Evolutionary conservation across 2,113 vertebrate genomes (phyloP), one percentile per base, ranked within the genome.

Genomic region (Solea solea): DNA sequence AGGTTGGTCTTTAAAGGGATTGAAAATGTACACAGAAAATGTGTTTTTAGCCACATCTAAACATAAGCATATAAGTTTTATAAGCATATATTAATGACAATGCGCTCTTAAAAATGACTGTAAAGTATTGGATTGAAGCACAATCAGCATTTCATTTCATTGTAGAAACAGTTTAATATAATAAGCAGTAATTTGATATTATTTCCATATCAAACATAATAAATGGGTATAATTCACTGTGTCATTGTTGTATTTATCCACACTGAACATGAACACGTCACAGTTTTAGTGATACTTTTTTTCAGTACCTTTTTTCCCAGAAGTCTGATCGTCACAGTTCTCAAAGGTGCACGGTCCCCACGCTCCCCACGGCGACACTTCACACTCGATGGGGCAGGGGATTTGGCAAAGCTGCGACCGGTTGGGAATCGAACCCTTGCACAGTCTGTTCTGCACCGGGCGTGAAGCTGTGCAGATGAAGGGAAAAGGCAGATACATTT

Each of bases 291-390:
- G 51, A 14, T 7, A 8, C 2, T 25, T 55, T 13, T 25, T 7
- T 48, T 14, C 45, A 1, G 2, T 46, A 99, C 98, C 98, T 91
- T 99, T 99, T 83, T 96, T 99, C 56, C 93, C 95, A 28, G 34
- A 34, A 6, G 94, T 94, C 72, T 95, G 95, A 53, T 98, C 96
- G 2, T 94, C 92, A 70, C 98, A 99, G 84, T 91, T 98, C 90
- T 99, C 98, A n/a, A 95, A 97, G 80, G 97, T 98, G 82, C 98
- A 99, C 0, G 95, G 95, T 46, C 98, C 97, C 98, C 98, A 99
- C 34, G 97, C 96, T 3, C 95, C 95, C 98, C 98, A 99, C 0
- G 94, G 88, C 0, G 97, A 98, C 76, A 98, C 96, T 57, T 96
- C 93, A 44, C 98, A 99, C 82, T 98, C 96, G 15, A 93, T 89